phyloP scores from a whole-genome alignment of 2,113 vertebrate species.

The Macquaria australasica region DNA sequence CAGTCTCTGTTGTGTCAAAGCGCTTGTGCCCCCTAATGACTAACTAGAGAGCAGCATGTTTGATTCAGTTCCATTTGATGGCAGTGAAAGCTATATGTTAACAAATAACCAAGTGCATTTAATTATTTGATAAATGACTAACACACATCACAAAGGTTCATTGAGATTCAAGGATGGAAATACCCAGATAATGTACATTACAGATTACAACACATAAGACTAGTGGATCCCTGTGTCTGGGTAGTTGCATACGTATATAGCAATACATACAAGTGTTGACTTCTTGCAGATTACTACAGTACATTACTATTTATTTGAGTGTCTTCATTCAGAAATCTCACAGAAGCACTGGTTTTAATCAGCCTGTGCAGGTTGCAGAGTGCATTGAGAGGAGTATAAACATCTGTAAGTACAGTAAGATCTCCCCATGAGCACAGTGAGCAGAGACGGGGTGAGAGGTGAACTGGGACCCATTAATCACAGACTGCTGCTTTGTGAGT shows the following conservation, averaged over 20 bases:
- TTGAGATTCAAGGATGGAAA: not conserved
- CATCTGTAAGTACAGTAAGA: conserved; percentile 45
- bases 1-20: not conserved
- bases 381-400: not conserved
- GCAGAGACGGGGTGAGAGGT: conserved; percentile 38
- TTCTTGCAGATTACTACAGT: not conserved
- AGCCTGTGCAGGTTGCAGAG: not conserved
- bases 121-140: not conserved
- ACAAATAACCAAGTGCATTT: not conserved
- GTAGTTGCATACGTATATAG: not conserved
- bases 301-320: not conserved
- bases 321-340: not conserved
- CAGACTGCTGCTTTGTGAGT: conserved; percentile 28
- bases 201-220: not conserved
- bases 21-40: not conserved
- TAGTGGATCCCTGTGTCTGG: not conserved
- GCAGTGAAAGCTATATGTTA: not conserved
- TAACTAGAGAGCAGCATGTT: not conserved
- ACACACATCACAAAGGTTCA: not conserved
- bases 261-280: not conserved
- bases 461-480: conserved; percentile 62
- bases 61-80: not conserved
- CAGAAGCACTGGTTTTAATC: not conserved
- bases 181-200: not conserved
- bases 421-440: conserved; percentile 30